Base-by-base conservation (phyloP, 2,797 vertebrate genomes). In the Mormyrus proboscirostris region DNA sequence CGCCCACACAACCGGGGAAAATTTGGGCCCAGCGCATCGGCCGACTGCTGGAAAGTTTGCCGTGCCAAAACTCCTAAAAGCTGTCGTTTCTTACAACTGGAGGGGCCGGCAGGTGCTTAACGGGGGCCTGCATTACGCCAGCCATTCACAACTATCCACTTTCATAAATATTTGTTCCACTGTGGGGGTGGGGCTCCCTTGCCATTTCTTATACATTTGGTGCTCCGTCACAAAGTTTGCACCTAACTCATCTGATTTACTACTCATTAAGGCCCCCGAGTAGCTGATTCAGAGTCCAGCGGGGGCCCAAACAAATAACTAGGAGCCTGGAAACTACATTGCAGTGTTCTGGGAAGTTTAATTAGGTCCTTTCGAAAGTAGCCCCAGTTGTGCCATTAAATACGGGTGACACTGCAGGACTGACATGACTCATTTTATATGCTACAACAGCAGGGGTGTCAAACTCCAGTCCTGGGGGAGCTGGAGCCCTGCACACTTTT, bases 1-100 rank as follows among this genome's bases (percentile, higher is more conserved):
- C 98, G n/a, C 82, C 82, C 82, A 84, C 82, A 29, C 47, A 29
- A 38, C 38, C 73, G 19, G 41, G 82, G 47, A 44, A 84, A 84
- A 50, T 84, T 50, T 22, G 22, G 82, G 41, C 47, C 22, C 16
- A 49, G 19, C 19, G n/a, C 22, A 50, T 10, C 9, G 29, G 47
- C 79, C 8, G 41, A n/a, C 47, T 47, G 47, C 9, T 8, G 10
- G 47, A 14, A 50, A 50, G 82, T 50, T 84, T 29, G 41, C 47
- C 8, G 47, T 84, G 8, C 82, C 22, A 8, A 41, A 79, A 79
- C 14, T 41, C 14, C 14, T 16, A 19, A 6, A 19, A 16, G 16
- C 33, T 41, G 4, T 79, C 33, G 2, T 16, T 44, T 79, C 41
- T 44, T 79, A 44, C 16, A 8, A n/a, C 16, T 44, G 73, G 33